A percentile compares a stretch with the other conserved stretches of the same genome.
Evolutionary conservation across 2,888 invertebrate species (phyloP).

Genomic region (Scaptomyza reducta): DNA sequence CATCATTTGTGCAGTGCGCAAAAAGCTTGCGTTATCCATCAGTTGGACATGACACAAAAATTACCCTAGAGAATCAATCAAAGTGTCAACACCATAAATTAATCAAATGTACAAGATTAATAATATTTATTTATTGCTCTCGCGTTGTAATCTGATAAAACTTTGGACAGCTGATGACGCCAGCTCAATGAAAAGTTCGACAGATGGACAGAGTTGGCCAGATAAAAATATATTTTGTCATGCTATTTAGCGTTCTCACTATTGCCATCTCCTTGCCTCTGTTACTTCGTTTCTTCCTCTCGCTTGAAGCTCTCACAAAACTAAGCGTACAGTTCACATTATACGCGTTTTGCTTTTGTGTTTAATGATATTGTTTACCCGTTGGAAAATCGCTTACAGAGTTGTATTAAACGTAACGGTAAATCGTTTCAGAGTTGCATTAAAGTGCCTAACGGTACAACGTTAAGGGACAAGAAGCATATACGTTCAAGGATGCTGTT

Average conservation of each 20-base stretch:
- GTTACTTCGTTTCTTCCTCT: neutral
- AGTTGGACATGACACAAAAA: constrained; percentile 41
- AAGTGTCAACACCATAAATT: constrained; percentile 53
- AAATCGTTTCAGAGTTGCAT: neutral
- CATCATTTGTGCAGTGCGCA: constrained; percentile 45
- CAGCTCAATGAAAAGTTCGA: constrained; percentile 12
- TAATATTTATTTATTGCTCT: constrained; percentile 52
- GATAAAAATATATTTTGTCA: constrained; percentile 47
- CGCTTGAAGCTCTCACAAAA: constrained; percentile 24
- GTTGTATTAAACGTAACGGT: neutral
- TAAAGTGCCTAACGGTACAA: neutral
- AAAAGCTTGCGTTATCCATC: constrained; percentile 23
- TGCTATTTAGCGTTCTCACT: constrained; percentile 3
- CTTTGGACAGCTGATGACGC: constrained; percentile 41
- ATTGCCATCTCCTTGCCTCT: neutral
- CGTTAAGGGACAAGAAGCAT: neutral
- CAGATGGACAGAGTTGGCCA: constrained; percentile 3
- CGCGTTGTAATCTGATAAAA: constrained; percentile 50
- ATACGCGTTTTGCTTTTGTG: constrained; percentile 26
- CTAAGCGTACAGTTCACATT: constrained; percentile 20
- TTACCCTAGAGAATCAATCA: constrained; percentile 61
- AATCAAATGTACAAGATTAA: constrained; percentile 30
- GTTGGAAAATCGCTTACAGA: neutral
- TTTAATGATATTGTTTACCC: neutral
- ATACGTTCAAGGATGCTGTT: too few relatives aligned